Conservation (phyloP, 2,888 invertebrate species). For the Anticlea derivata region DNA sequence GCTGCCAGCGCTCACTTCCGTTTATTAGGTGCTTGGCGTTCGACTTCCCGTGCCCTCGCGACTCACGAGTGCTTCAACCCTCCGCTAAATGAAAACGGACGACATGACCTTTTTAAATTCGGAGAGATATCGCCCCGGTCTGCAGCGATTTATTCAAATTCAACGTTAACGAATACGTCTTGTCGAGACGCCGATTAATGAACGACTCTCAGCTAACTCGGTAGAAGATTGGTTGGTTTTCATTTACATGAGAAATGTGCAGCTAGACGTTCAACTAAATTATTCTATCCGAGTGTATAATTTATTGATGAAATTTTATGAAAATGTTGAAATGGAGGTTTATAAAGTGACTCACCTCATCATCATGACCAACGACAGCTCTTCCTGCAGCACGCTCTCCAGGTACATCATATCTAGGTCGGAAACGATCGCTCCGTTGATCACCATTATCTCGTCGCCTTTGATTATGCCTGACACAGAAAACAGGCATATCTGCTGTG, state of each 20-base stretch:
- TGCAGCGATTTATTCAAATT: slow-evolving; percentile 58
- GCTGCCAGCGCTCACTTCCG: slow-evolving; percentile 67
- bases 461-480: slow-evolving; percentile 94
- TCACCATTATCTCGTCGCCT: slow-evolving; percentile 99
- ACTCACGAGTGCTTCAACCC: slow-evolving; percentile 42
- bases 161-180: slow-evolving; percentile 59
- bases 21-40: slow-evolving; percentile 66
- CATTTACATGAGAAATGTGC: slow-evolving; percentile 48
- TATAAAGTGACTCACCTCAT: slow-evolving; percentile 86
- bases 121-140: slow-evolving; percentile 42
- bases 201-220: slow-evolving; percentile 53
- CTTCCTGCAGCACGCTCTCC: slow-evolving; percentile 97
- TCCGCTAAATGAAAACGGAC: slow-evolving; percentile 44
- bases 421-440: slow-evolving; percentile 98
- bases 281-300: slow-evolving; percentile 26
- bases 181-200: slow-evolving; percentile 53
- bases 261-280: slow-evolving; percentile 28
- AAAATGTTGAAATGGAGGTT: neutral
- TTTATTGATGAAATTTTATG: slow-evolving; percentile 14
- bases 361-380: slow-evolving; percentile 97
- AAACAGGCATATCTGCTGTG: slow-evolving; percentile 56
- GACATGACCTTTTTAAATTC: slow-evolving; percentile 46
- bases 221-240: slow-evolving; percentile 48
- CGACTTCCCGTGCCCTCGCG: slow-evolving; percentile 56
- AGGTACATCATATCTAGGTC: slow-evolving; percentile 99